Evolutionary conservation across 1,140 invertebrate species (phyloP).

Genomic region (Drosophila santomea): DNA sequence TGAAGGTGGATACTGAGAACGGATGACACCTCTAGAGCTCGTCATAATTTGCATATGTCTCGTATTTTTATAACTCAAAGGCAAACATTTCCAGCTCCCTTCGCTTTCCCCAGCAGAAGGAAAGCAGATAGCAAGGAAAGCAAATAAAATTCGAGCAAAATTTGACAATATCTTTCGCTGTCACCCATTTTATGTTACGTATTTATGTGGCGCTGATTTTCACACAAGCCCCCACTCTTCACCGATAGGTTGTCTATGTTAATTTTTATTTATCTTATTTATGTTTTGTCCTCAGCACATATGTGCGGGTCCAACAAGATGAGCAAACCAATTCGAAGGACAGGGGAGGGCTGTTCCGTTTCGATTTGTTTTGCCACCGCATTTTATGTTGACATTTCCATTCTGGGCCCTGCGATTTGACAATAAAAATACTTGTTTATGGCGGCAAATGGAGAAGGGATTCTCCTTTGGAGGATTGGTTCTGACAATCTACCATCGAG

Average conservation of each 20-base stretch:
- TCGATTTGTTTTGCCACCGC: conserved; percentile 24
- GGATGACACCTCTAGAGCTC: conserved; percentile 3
- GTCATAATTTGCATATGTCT: conserved; percentile 68
- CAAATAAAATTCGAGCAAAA: conserved; percentile 61
- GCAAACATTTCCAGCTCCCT: conserved; percentile 5
- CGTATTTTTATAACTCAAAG: conserved; percentile 58
- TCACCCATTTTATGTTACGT: conserved; percentile 46
- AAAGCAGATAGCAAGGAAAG: conserved; percentile 18
- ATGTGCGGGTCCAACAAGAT: conserved; percentile 30
- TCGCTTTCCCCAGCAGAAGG: background rate
- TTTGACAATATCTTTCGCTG: conserved; percentile 53
- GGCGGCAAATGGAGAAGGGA: conserved; percentile 23
- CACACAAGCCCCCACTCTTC: conserved; percentile 16
- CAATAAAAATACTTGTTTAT: conserved; percentile 72
- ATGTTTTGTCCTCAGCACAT: conserved; percentile 47
- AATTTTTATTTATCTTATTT: conserved; percentile 79
- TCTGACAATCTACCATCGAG: background rate
- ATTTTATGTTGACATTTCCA: conserved; percentile 52
- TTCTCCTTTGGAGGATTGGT: background rate
- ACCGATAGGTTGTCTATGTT: conserved; percentile 66
- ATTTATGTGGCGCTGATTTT: conserved; percentile 56
- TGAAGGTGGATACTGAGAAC: background rate
- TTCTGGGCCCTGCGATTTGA: conserved; percentile 41
- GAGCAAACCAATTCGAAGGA: conserved; percentile 15
- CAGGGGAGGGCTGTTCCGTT: conserved; percentile 17